Evolutionary conservation across 2,888 invertebrate genomes (phyloP), one percentile per base, ranked within the genome.

Genomic region (Sphaerophoria taeniata): DNA sequence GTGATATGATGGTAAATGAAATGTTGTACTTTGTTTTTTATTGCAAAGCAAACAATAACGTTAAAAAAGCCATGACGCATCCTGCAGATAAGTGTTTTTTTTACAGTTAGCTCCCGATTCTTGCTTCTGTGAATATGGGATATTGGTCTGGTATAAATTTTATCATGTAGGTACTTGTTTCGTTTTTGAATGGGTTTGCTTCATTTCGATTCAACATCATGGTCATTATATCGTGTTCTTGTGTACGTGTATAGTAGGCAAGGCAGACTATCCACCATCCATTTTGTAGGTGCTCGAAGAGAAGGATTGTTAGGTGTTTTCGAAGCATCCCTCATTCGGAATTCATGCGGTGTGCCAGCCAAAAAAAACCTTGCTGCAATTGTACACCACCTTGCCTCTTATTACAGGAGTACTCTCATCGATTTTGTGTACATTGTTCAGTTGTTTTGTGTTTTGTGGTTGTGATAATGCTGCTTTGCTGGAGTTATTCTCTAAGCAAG

Each of bases 71-170:
- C n/a, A n/a, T 16, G 16, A 55, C 39, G 11, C 39, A 43, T 43
- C 39, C 39, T 43, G 39, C 39, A n/a, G 6, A 33, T 56, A 34
- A 34, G 2, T 53, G 33, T 33, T 51, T 61, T 63, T 43, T 7
- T 45, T 53, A 12, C 49, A 49, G 14, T 49, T 14, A 49, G 14
- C 14, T n/a, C 6, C 16, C 49, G 49, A 49, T 49, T 16, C 49
- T 49, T 6, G 6, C 6, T 49, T 14, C 6, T n/a, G 47, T 6
- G n/a, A 61, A 60, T 53, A 69, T 16, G 73, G 73, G 73, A 67
- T 65, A 60, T 45, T n/a, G 56, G 51, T 53, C 14, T 39, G 31
- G 14, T 55, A 31, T 14, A 24, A 49, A 49, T 49, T 49, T 47
- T 51, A 60, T 53, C 53, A 47, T n/a, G n/a, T n/a, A n/a, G 9